Percentiles rank a stretch among this genome's conserved stretches.
These are phyloP conservation scores for Arbacia lixula DNA, from an alignment of 53 echinoderm and acorn worm species.

Conservation along the genomic window DNA sequence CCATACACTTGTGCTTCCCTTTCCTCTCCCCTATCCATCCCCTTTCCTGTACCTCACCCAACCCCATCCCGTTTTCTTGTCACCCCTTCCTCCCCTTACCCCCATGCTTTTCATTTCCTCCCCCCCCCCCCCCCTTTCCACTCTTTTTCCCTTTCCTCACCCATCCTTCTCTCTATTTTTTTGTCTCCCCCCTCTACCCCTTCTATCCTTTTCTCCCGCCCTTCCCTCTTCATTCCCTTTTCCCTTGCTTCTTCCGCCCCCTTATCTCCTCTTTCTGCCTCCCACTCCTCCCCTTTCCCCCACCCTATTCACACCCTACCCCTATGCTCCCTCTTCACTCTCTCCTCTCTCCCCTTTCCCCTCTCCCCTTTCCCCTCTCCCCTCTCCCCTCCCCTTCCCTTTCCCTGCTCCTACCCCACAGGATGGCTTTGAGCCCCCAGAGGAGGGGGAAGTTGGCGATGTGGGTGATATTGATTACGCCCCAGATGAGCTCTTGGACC, in stretches of 20 bases:
- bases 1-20: neutral
- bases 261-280: neutral
- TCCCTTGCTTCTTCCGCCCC: neutral
- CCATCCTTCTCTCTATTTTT: neutral
- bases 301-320: neutral
- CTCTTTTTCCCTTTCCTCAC: neutral
- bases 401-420: conserved; percentile 27
- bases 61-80: neutral
- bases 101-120: neutral
- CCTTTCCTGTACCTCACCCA: neutral
- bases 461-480: conserved; percentile 11
- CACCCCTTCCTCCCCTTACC: neutral
- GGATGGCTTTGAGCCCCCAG: conserved; percentile 90
- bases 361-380: neutral
- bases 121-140: neutral
- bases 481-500: conserved; percentile 24
- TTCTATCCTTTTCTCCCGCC: neutral
- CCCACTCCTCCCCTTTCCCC: neutral
- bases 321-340: neutral
- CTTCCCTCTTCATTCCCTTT: neutral
- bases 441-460: conserved; percentile 62
- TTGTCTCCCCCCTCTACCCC: neutral
- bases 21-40: neutral
- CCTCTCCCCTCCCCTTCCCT: neutral
- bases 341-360: neutral